Conservation (phyloP, 2,113 vertebrate genomes). For the Pteropus alecto region DNA sequence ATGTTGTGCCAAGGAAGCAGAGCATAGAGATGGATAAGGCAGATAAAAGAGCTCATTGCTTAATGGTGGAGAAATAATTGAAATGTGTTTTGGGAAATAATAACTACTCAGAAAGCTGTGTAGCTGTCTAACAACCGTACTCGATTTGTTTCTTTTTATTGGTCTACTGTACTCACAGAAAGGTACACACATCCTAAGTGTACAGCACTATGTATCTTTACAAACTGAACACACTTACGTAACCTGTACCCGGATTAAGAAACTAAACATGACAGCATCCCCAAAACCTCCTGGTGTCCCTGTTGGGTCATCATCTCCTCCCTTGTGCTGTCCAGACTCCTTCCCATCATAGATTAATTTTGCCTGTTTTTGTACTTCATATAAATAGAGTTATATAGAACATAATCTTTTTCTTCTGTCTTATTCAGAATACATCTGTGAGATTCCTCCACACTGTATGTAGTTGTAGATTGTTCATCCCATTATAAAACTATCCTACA, state of each 20-base stretch:
- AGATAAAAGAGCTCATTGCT: neutral
- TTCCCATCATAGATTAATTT: neutral
- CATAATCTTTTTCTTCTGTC: neutral
- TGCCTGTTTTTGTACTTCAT: neutral
- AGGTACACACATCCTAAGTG: neutral
- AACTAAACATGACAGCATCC: neutral
- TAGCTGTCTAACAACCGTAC: neutral
- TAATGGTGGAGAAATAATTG: neutral
- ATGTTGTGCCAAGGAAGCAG: neutral
- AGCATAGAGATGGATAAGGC: neutral
- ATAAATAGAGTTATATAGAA: neutral
- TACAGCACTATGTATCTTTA: neutral
- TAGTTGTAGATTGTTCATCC: neutral
- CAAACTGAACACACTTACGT: neutral
- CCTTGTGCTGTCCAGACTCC: neutral
- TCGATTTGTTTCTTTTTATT: neutral
- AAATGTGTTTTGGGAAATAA: neutral
- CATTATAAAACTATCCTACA: neutral
- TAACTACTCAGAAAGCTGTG: neutral
- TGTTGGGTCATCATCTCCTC: rapidly evolving
- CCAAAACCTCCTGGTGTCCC: neutral
- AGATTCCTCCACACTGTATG: neutral
- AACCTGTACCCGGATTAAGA: neutral
- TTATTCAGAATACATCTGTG: neutral
- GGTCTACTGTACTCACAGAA: neutral